Conservation (phyloP, 1,140 invertebrate species). For the Dreissena rostriformis region DNA sequence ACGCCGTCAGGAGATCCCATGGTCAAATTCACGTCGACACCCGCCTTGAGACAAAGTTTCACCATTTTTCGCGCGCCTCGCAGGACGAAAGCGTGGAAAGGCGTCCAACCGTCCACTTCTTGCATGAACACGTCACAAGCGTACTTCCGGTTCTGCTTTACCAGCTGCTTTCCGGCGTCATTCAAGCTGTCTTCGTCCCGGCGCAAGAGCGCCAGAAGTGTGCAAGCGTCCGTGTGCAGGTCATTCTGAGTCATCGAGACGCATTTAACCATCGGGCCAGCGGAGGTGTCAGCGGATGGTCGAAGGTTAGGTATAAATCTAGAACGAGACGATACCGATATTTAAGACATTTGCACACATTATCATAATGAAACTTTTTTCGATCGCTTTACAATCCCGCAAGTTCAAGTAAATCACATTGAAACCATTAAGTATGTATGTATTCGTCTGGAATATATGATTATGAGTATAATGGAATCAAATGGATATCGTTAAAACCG, state of each 20-base stretch:
- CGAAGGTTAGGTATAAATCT: constrained; percentile 15
- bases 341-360: too few species aligned
- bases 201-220: constrained; percentile 69
- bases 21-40: constrained; percentile 68
- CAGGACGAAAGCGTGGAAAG: constrained; percentile 74
- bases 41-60: constrained; percentile 70
- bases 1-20: constrained; percentile 74
- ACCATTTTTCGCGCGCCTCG: constrained; percentile 72
- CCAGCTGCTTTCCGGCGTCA: constrained; percentile 65
- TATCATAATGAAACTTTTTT: too few species aligned
- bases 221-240: constrained; percentile 60
- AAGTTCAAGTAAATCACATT: too few species aligned
- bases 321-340: constrained; percentile 18
- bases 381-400: too few species aligned
- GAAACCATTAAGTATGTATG: too few species aligned
- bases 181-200: constrained; percentile 69
- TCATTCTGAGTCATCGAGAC: constrained; percentile 56
- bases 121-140: constrained; percentile 67
- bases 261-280: constrained; percentile 19
- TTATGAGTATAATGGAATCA: too few species aligned
- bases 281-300: background rate
- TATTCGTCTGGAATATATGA: too few species aligned
- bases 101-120: constrained; percentile 73
- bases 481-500: too few species aligned
- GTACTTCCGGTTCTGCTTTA: constrained; percentile 66